Conservation (phyloP, 2,888 invertebrate species). For the Trichopria drosophilae region DNA sequence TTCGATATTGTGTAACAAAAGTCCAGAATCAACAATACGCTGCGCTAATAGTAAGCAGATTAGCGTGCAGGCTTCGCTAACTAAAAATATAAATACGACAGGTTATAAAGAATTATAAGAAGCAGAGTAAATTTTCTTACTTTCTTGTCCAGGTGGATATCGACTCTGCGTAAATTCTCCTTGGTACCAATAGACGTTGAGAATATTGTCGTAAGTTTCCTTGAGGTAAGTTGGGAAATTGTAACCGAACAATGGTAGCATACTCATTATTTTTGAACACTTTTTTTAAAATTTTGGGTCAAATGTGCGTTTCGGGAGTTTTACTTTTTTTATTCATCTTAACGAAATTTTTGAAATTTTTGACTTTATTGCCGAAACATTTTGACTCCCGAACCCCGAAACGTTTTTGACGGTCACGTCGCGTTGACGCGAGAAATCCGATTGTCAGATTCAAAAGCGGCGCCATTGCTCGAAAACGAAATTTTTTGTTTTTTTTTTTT, state of each 20-base stretch:
- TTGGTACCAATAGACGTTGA: constrained; percentile 63
- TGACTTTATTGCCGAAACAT: constrained; percentile 19
- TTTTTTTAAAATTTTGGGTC: constrained; percentile 9
- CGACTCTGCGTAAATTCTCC: constrained; percentile 64
- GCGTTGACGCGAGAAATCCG: no score
- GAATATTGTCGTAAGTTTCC: constrained; percentile 25
- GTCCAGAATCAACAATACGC: constrained; percentile 41
- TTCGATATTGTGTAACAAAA: constrained; percentile 41
- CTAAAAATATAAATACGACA: constrained; percentile 38
- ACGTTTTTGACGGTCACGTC: no score
- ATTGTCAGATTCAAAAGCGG: no score
- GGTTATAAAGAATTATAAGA: background rate
- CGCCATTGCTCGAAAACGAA: no score
- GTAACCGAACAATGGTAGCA: constrained; percentile 43
- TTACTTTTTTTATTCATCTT: no score
- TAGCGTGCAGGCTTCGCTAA: constrained; percentile 67
- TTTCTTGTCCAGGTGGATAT: constrained; percentile 59
- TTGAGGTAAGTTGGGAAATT: constrained; percentile 46
- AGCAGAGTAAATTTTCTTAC: constrained; percentile 38
- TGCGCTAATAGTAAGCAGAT: constrained; percentile 64
- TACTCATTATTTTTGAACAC: constrained; percentile 40
- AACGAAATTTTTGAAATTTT: no score
- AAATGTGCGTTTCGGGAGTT: constrained; percentile 2
- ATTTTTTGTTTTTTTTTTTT: background rate
- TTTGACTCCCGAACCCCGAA: no score